Evolutionary conservation across 2,888 invertebrate species (phyloP).

Genomic region (Tyria jacobaeae): DNA sequence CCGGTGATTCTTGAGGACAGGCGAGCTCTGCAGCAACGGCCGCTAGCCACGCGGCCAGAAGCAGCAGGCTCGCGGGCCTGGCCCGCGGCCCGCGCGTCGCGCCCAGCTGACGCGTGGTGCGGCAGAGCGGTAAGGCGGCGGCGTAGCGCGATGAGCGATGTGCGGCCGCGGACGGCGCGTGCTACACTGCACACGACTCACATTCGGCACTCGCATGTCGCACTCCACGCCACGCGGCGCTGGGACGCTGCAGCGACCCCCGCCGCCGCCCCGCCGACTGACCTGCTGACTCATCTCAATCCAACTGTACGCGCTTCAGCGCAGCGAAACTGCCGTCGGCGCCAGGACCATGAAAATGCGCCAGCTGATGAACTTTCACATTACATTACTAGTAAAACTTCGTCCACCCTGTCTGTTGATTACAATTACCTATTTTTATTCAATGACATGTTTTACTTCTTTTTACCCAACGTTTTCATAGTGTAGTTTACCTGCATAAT

Average conservation of each 20-base stretch:
- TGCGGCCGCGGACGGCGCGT: constrained; percentile 84
- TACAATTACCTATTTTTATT: not conserved
- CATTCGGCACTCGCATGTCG: constrained; percentile 54
- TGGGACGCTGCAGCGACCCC: constrained; percentile 52
- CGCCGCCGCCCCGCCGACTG: constrained; percentile 54
- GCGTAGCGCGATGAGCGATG: constrained; percentile 81
- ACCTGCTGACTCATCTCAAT: constrained; percentile 55
- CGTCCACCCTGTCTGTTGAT: constrained; percentile 35
- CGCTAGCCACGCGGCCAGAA: constrained; percentile 84
- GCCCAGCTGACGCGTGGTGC: constrained; percentile 86
- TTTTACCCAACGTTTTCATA: too few species aligned
- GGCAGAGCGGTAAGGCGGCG: constrained; percentile 83
- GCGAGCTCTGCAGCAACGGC: constrained; percentile 76
- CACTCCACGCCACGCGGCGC: constrained; percentile 52
- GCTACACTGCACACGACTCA: constrained; percentile 80
- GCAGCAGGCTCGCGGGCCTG: constrained; percentile 86
- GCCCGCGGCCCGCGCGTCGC: constrained; percentile 86
- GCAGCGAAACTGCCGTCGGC: constrained; percentile 29
- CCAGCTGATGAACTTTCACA: constrained; percentile 30
- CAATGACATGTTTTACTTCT: not conserved
- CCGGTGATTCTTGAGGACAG: constrained; percentile 73
- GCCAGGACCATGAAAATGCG: constrained; percentile 43
- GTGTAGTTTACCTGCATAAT: too few species aligned
- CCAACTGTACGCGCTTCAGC: constrained; percentile 33
- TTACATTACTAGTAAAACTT: constrained; percentile 6